Conservation (phyloP, 2,888 invertebrate genomes). For the Apamea crenata region DNA sequence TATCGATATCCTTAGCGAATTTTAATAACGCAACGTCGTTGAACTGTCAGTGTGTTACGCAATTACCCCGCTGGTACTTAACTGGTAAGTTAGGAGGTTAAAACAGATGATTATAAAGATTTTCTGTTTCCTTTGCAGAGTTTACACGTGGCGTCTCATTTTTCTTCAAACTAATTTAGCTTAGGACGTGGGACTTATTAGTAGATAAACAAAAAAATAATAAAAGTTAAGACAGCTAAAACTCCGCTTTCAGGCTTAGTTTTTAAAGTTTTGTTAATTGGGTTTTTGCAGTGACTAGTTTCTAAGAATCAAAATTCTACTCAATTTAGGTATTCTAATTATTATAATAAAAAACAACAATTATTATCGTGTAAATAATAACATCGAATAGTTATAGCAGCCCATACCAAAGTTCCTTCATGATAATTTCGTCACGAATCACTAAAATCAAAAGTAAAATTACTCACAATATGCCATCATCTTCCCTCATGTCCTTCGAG, state of each 20-base stretch:
- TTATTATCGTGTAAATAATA: not conserved
- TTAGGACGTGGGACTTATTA: not conserved
- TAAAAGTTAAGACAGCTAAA: not conserved
- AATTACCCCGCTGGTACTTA: not conserved
- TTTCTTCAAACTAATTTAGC: constrained; percentile 9
- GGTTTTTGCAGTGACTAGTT: not conserved
- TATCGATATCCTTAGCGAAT: too few relatives aligned
- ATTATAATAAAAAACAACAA: not conserved
- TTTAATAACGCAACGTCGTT: too few relatives aligned
- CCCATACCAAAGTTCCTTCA: too few relatives aligned
- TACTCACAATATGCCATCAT: constrained; percentile 93
- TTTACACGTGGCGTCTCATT: constrained; percentile 21
- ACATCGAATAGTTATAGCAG: not conserved
- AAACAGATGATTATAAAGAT: not conserved
- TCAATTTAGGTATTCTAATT: not conserved
- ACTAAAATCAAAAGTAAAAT: not conserved
- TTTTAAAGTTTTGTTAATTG: not conserved
- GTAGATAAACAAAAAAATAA: not conserved
- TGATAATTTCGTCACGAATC: not conserved
- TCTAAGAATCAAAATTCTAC: not conserved
- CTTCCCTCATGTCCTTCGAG: constrained; percentile 95
- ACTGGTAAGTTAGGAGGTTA: not conserved
- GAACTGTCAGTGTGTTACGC: too few relatives aligned
- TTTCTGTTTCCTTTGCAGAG: not conserved
- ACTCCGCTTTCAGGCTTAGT: not conserved